Evolutionary conservation across 2,797 vertebrate species (phyloP), one percentile per base, ranked within the genome.

Genomic region (Clarias fuscus): DNA sequence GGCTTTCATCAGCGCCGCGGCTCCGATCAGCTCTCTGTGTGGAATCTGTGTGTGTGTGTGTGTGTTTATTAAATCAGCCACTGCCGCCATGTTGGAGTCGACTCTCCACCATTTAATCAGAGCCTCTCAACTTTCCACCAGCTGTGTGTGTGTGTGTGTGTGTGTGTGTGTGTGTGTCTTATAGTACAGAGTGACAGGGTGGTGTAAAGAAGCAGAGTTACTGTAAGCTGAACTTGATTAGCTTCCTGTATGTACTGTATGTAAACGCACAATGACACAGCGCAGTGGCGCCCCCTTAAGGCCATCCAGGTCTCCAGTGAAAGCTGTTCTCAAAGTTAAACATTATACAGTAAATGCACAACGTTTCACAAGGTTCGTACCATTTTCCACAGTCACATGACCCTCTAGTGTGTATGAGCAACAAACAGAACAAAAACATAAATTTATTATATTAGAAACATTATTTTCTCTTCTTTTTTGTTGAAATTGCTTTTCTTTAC

Each of bases 61-160:
- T 78, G 30, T 48, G 77, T n/a, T 82, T 82, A 82, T 68, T 82
- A 68, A 82, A 82, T 82, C 61, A 82, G 80, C 48, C 1, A 3
- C 64, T 48, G 61, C 8, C 79, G 61, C 78, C 78, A 81, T 81
- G 79, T 81, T 81, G 79, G 62, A 82, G 48, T 82, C 17, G 22
- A 43, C 15, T 81, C 24, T 27, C 14, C 22, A 30, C 40, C 62
- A 82, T 82, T 67, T 82, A 82, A 82, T 48, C 80, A 68, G 62
- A 48, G 80, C 40, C 40, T 67, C 64, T 82, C 37, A 53, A 80
- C 59, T 80, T 80, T 80, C 77, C 62, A 33, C 33, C 77, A 67
- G 62, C n/a, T 6, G 2, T 72, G 48, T 83, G n/a, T 83, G 17
- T 56, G n/a, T 58, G 43, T 68, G 43, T 75, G 43, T 56, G 24